phyloP scores from a whole-genome alignment of 1,140 invertebrate species.

The Drosophila suzukii region DNA sequence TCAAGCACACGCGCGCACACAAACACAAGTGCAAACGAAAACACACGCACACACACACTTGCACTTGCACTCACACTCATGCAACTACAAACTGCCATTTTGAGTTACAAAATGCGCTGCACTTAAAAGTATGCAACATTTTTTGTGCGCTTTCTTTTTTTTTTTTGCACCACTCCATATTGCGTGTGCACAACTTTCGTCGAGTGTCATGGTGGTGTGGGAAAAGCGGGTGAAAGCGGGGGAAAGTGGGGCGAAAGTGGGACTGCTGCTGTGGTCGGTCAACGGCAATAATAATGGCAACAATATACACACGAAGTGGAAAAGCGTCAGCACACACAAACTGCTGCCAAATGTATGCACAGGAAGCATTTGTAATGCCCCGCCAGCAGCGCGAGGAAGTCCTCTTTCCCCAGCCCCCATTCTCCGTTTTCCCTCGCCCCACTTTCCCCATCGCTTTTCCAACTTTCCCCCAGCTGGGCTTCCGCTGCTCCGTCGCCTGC shows the following conservation, averaged over 20 bases:
- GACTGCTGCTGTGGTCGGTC: constrained; percentile 47
- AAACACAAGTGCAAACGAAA: not conserved
- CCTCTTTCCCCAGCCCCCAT: not conserved
- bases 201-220: constrained; percentile 40
- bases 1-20: constrained; percentile 25
- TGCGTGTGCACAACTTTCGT: constrained; percentile 53
- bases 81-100: constrained; percentile 65
- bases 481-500: constrained; percentile 21
- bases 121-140: constrained; percentile 73
- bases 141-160: constrained; percentile 1
- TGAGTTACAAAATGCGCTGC: constrained; percentile 71
- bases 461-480: constrained; percentile 28
- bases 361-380: constrained; percentile 78
- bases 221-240: not conserved
- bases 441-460: constrained; percentile 5
- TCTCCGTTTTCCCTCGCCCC: constrained; percentile 6
- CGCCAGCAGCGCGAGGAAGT: constrained; percentile 40
- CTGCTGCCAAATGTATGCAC: constrained; percentile 78
- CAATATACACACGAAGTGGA: constrained; percentile 29
- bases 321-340: constrained; percentile 21
- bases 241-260: not conserved
- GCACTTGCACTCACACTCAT: not conserved
- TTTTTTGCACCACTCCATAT: constrained; percentile 32
- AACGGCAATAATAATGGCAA: constrained; percentile 64
- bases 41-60: not conserved